Percentiles rank a stretch among this genome's conserved stretches.
These are phyloP conservation scores for Gibbula magus DNA, from an alignment of 2,888 invertebrate genomes.

Conservation along the genomic window DNA sequence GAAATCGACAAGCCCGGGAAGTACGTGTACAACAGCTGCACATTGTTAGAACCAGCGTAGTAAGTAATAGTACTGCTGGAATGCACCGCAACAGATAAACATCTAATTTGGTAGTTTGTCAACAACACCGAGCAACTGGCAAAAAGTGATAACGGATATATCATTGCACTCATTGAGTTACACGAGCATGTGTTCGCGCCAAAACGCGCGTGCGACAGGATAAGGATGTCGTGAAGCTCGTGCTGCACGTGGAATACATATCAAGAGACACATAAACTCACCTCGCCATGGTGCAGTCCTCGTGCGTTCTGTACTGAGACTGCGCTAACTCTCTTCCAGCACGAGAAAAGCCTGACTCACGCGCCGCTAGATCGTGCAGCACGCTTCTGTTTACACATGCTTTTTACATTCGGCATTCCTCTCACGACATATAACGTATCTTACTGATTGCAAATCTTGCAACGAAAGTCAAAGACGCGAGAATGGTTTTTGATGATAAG, in stretches of 20 bases:
- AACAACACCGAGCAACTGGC: too few species aligned
- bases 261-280: not conserved
- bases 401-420: not conserved
- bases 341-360: not conserved
- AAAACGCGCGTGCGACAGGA: too few species aligned
- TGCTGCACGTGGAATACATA: not conserved
- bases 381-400: not conserved
- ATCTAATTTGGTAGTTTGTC: too few species aligned
- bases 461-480: not conserved
- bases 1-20: too few species aligned
- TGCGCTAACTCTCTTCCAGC: not conserved
- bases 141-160: too few species aligned
- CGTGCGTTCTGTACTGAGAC: not conserved
- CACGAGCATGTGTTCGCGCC: too few species aligned
- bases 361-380: not conserved
- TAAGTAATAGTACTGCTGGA: too few species aligned
- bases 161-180: too few species aligned
- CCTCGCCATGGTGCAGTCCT: slow-evolving; percentile 8
- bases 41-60: too few species aligned
- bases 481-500: not conserved
- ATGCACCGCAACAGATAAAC: too few species aligned
- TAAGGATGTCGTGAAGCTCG: not conserved
- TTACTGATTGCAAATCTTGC: not conserved
- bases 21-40: too few species aligned
- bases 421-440: not conserved